Percentiles rank a stretch among this genome's conserved stretches.
phyloP scores from a whole-genome alignment of 2,888 invertebrate genomes.

The Xylophagus ater region DNA sequence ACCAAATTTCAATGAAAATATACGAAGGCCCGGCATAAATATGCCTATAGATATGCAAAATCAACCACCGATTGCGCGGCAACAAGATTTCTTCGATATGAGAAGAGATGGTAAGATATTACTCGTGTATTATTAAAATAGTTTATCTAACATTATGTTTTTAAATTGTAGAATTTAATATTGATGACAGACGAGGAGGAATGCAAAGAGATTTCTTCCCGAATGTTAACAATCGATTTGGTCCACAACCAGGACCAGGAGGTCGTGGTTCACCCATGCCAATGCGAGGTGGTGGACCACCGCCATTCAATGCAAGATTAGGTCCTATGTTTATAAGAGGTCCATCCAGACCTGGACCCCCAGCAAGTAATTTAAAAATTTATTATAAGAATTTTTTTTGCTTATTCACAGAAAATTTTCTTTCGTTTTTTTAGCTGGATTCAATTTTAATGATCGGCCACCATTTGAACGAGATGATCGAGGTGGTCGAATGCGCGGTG shows the following conservation, averaged over 20 bases:
- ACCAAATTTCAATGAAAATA: constrained; percentile 6
- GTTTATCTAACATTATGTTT: not conserved
- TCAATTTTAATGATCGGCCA: constrained; percentile 19
- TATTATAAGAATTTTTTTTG: not conserved
- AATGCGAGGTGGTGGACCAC: constrained; percentile 17
- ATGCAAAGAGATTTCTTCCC: constrained; percentile 29
- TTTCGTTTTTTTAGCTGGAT: constrained; percentile 13
- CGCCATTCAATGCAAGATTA: constrained; percentile 20
- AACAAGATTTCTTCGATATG: constrained; percentile 12
- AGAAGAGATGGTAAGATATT: constrained; percentile 13
- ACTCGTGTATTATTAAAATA: too few relatives aligned
- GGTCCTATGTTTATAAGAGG: constrained; percentile 22
- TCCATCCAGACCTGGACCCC: constrained; percentile 21
- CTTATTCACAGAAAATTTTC: too few relatives aligned
- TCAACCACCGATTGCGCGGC: constrained; percentile 4
- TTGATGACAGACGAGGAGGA: constrained; percentile 17
- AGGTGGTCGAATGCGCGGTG: constrained; percentile 17
- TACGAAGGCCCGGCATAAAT: constrained; percentile 1
- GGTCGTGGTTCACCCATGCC: constrained; percentile 13
- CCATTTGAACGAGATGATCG: constrained; percentile 22
- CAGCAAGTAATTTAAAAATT: constrained; percentile 9
- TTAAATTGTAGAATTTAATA: constrained; percentile 10
- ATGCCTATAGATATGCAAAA: constrained; percentile 11
- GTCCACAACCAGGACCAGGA: constrained; percentile 20
- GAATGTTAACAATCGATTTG: constrained; percentile 37